Evolutionary conservation across 2,888 invertebrate genomes (phyloP), one percentile per base, ranked within the genome.

Genomic region (Dicyrtomina minuta): DNA sequence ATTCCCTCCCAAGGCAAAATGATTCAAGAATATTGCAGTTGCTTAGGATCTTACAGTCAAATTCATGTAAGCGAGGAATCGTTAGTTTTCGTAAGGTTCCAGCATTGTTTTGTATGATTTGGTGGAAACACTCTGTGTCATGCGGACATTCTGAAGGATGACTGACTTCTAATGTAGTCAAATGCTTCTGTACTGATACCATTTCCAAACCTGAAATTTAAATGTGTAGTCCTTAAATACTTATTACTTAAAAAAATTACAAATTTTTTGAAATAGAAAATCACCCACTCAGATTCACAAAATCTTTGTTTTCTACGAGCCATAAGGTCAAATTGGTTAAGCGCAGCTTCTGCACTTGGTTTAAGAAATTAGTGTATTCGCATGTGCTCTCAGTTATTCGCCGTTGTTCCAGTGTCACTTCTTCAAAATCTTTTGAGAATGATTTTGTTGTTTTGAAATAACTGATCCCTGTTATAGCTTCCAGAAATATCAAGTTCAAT

Each of bases 1-100:
- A 64, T 64, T 64, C 64, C 64, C 51, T 53, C 24, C 64, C 64
- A 1, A 64, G 24, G 22, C 53, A 64, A 43, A 64, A 64, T 22
- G 51, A 51, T 24, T 43, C 51, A 6, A 64, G 53, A 13, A 12
- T 13, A 13, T 5, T 41, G 26, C 64, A 64, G 22, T 55, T 39
- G 17, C 53, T 64, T 10, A 64, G 26, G 1, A 55, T 20, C 4
- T 17, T 5, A 22, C 64, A 64, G 41, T 64, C 49, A 17, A 64
- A 64, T 13, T 53, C 41, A 12, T 33, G 33, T 1, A 64, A n/a
- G 0, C 64, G 51, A n/a, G 64, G 64, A 22, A 64, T 64, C 6
- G 64, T 64, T 4, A 64, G 20, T 22, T 64, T 64, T 10, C 41
- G n/a, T n/a, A 64, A 22, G 4, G 64, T 64, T 2, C 13, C 22